Conservation (phyloP, 1,140 invertebrate genomes). For the Drosophila teissieri region DNA sequence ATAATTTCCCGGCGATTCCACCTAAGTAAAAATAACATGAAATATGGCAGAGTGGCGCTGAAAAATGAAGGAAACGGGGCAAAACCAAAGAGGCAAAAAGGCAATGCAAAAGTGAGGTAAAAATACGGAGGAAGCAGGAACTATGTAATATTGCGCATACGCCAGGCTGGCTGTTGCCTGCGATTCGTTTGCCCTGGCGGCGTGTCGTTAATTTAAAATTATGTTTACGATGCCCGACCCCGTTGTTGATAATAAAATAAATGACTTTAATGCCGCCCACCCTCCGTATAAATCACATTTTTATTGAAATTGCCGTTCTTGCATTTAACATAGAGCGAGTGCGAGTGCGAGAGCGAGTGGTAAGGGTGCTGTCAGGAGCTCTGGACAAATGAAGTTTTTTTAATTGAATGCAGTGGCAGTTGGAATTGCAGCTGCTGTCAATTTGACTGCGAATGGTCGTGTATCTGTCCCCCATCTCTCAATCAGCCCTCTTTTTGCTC, state of each 20-base stretch:
- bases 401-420: constrained; percentile 67
- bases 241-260: constrained; percentile 65
- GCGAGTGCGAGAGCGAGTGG: neutral
- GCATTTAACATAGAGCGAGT: constrained; percentile 27
- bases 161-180: constrained; percentile 31
- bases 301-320: constrained; percentile 61
- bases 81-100: constrained; percentile 7
- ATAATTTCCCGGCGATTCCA: constrained; percentile 51
- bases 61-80: constrained; percentile 31
- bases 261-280: constrained; percentile 53
- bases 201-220: constrained; percentile 66
- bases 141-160: constrained; percentile 59
- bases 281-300: constrained; percentile 52
- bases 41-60: constrained; percentile 45
- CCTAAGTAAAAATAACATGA: constrained; percentile 58
- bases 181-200: constrained; percentile 58
- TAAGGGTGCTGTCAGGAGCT: constrained; percentile 14
- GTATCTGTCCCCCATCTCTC: constrained; percentile 13
- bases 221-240: constrained; percentile 56
- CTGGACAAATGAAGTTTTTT: constrained; percentile 45
- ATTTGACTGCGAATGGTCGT: constrained; percentile 37
- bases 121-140: constrained; percentile 24
- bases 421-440: constrained; percentile 66
- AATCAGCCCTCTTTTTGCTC: neutral
- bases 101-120: constrained; percentile 3